These are phyloP conservation scores for Galeopsomyia nigrocyanea DNA, from an alignment of 2,888 invertebrate genomes.

Conservation along the genomic window DNA sequence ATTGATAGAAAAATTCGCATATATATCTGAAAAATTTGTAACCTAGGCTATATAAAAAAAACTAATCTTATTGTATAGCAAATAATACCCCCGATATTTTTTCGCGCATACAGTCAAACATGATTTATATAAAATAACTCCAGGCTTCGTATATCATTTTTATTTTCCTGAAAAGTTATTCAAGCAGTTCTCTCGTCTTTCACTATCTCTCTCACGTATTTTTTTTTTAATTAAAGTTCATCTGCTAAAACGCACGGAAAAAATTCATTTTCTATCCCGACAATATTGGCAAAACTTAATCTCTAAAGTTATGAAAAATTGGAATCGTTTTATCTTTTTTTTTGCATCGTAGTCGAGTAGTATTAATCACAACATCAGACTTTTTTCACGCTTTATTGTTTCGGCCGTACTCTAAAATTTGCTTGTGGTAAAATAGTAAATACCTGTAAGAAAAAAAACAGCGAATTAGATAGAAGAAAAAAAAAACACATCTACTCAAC, in stretches of 20 bases:
- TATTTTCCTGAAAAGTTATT: slow-evolving; percentile 34
- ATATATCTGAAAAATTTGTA: slow-evolving; percentile 14
- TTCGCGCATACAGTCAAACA: slow-evolving; percentile 35
- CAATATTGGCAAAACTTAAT: slow-evolving; percentile 42
- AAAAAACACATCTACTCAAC: neutral
- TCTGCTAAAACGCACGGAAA: slow-evolving; percentile 19
- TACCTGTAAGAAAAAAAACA: slow-evolving; percentile 77
- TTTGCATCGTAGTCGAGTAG: slow-evolving; percentile 28
- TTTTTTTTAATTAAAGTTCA: slow-evolving; percentile 18
- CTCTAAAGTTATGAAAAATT: slow-evolving; percentile 39
- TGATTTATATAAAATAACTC: slow-evolving; percentile 46
- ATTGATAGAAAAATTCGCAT: slow-evolving; percentile 29
- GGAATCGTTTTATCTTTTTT: slow-evolving; percentile 31
- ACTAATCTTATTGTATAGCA: slow-evolving; percentile 28
- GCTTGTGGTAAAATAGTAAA: slow-evolving; percentile 96
- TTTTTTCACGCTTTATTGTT: slow-evolving; percentile 63
- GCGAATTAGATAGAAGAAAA: neutral
- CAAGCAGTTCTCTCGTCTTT: slow-evolving; percentile 31
- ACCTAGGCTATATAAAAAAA: slow-evolving; percentile 27
- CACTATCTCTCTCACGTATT: neutral
- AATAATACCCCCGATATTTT: slow-evolving; percentile 28
- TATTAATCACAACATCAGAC: slow-evolving; percentile 49
- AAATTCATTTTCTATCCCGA: slow-evolving; percentile 33
- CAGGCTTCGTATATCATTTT: slow-evolving; percentile 33
- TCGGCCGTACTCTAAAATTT: slow-evolving; percentile 86